Percentiles rank a stretch among this genome's conserved stretches.
phyloP scores from a whole-genome alignment of 2,888 invertebrate genomes.

The Lasioglossum calceatum region DNA sequence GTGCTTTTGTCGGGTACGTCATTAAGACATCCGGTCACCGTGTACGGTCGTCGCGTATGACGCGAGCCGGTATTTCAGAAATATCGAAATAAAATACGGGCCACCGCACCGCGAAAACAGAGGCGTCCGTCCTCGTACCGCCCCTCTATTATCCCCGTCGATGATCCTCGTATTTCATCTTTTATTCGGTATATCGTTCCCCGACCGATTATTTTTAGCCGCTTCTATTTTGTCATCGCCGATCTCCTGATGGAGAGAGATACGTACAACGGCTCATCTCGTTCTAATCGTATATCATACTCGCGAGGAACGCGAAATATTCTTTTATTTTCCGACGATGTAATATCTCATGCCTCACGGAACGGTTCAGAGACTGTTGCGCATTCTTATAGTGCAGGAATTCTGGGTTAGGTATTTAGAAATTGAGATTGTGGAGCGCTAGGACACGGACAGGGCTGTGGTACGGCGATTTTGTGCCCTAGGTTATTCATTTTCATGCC shows the following conservation, averaged over 20 bases:
- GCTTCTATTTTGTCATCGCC: conserved; percentile 44
- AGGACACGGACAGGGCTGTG: background rate
- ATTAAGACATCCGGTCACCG: conserved; percentile 76
- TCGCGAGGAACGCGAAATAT: background rate
- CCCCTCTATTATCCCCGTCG: conserved; percentile 50
- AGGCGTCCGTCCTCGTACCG: conserved; percentile 17
- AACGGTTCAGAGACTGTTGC: background rate
- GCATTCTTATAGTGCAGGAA: background rate
- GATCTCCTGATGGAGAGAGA: conserved; percentile 34
- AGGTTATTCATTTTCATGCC: background rate
- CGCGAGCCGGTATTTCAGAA: conserved; percentile 70
- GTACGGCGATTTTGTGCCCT: background rate
- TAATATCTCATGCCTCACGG: background rate
- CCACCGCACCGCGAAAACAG: conserved; percentile 56
- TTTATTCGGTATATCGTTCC: conserved; percentile 50
- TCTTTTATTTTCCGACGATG: background rate
- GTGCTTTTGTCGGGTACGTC: conserved; percentile 74
- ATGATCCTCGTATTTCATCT: conserved; percentile 54
- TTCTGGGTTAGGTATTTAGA: background rate
- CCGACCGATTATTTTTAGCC: conserved; percentile 53
- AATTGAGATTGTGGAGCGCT: background rate
- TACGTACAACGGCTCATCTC: background rate
- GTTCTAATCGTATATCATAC: background rate
- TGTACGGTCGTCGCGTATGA: conserved; percentile 57
- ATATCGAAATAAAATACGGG: conserved; percentile 70